These are phyloP conservation scores for Catalaphyllia jardinei DNA, from an alignment of 64 coral and sea anemone genomes.

Conservation along the genomic window DNA sequence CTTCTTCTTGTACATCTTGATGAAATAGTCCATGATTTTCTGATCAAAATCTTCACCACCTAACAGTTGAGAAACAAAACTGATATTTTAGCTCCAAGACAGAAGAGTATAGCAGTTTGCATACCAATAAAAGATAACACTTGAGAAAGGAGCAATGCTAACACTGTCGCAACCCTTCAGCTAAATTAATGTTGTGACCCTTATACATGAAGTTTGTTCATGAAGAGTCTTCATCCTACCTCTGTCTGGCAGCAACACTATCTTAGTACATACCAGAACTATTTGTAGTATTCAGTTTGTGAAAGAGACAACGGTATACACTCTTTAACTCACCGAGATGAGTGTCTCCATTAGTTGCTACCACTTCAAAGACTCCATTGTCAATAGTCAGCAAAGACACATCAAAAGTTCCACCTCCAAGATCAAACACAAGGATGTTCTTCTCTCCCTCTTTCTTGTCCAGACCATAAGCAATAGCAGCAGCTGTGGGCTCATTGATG, in stretches of 20 bases:
- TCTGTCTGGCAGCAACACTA: too few species aligned
- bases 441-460: constrained; percentile 99
- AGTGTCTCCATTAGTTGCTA: constrained; percentile 97
- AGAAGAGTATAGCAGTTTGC: too few species aligned
- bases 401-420: constrained; percentile 99
- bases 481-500: constrained; percentile 99
- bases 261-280: too few species aligned
- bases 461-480: constrained; percentile 99
- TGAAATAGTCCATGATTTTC: constrained; percentile 97
- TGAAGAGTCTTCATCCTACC: too few species aligned
- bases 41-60: constrained; percentile 99
- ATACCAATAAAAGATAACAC: too few species aligned
- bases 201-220: too few species aligned
- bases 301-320: background rate
- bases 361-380: constrained; percentile 99
- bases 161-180: too few species aligned
- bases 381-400: constrained; percentile 98
- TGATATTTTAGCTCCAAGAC: too few species aligned
- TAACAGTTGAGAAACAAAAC: background rate
- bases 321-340: constrained; percentile 85
- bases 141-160: too few species aligned
- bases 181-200: too few species aligned
- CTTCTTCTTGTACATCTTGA: constrained; percentile 99
- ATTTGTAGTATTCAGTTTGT: background rate
- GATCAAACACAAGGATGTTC: constrained; percentile 98